phyloP scores from a whole-genome alignment of 2,888 invertebrate species.

The Perithous albicinctus region DNA sequence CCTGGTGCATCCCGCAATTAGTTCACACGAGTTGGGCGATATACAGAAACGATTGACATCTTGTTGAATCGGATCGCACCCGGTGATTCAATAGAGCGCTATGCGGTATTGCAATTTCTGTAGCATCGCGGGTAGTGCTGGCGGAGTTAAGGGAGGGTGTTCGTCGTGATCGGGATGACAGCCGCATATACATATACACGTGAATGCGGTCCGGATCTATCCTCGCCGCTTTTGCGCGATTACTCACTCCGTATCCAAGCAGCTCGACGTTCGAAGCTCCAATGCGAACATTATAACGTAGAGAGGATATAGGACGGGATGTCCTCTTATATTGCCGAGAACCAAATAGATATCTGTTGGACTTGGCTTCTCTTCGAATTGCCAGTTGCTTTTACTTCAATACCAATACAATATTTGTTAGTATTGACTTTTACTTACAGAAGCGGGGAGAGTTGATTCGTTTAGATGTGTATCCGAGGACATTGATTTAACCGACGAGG shows the following conservation, averaged over 20 bases:
- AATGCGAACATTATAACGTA: background rate
- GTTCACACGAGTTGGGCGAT: background rate
- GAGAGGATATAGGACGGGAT: slow-evolving; percentile 12
- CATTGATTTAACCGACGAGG: slow-evolving; percentile 73
- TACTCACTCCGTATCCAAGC: background rate
- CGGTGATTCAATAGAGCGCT: slow-evolving; percentile 22
- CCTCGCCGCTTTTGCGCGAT: slow-evolving; percentile 30
- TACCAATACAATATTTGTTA: background rate
- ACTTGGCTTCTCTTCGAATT: background rate
- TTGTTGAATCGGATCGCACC: slow-evolving; percentile 15
- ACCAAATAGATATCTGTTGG: slow-evolving; percentile 6
- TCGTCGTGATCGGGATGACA: slow-evolving; percentile 6
- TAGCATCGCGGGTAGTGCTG: background rate
- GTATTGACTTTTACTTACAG: slow-evolving; percentile 85
- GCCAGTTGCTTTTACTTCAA: background rate
- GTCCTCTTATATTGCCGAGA: background rate
- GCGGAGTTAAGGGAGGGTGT: too few species aligned
- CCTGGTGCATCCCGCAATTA: background rate
- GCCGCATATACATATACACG: background rate
- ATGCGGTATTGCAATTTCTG: slow-evolving; percentile 43
- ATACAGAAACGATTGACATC: slow-evolving; percentile 31
- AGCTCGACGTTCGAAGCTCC: background rate
- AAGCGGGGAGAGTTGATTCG: slow-evolving; percentile 92
- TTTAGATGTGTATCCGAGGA: slow-evolving; percentile 81
- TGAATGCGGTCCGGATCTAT: slow-evolving; percentile 2